Base-by-base conservation (phyloP, 2,113 vertebrate species). In the Arvicanthis niloticus region DNA sequence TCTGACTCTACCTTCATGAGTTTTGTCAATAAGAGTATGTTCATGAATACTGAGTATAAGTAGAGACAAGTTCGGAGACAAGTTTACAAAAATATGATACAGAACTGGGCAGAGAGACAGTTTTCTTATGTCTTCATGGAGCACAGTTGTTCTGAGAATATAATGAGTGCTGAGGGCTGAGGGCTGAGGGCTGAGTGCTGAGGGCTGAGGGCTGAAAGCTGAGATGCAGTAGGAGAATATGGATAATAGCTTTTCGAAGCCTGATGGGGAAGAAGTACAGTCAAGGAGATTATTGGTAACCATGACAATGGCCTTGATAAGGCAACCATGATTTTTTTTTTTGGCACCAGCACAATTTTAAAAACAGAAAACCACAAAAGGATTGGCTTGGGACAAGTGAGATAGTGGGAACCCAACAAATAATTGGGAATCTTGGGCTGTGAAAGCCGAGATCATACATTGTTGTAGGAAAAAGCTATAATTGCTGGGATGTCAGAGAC, bases 291-390 rank as follows among this genome's bases (percentile, higher is more conserved):
- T 7, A 73, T 42, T 21, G 24, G 84, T 75, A 70, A 77, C 19
- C 37, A 67, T 37, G 15, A 9, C n/a, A 86, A 88, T 34, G 72
- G 72, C 22, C 85, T 67, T 29, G 16, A 34, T 22, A 92, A 95
- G 40, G 37, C 0, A 42, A 87, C 17, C 34, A 26, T 65, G 75
- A 0, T 45, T 16, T 51, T 85, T 60, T 45, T 16, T 51, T 40
- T 60, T 86, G 13, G 37, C 11, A 73, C 9, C 56, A 31, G 29
- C 26, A 84, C 22, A 29, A 60, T 68, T 92, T 93, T 94, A 40
- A 76, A 90, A 91, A 40, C 13, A 62, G 76, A 94, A 97, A 93
- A 92, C 29, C 7, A 82, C 45, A 29, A 58, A 88, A 88, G 21
- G n/a, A 62, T 19, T 88, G 45, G 29, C 17, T 88, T 76, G 81